Base-by-base conservation (phyloP, 2,888 invertebrate genomes). In the Cheilosia grossa region DNA sequence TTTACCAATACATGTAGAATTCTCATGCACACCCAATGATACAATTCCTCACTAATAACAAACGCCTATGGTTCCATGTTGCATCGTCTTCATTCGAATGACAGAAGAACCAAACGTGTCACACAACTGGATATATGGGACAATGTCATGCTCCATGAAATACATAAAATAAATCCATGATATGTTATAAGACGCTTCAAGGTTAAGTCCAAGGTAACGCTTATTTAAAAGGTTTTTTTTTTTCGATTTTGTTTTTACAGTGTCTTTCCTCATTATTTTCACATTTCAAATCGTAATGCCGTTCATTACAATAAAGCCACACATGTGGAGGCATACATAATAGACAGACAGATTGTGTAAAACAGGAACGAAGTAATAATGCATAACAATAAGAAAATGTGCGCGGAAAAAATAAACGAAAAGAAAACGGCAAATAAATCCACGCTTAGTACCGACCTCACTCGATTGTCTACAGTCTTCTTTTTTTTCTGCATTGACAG, bases 351-450 rank as follows among this genome's bases (percentile, higher is more conserved):
- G 44, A 77, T 72, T 78, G 72, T 78, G 82, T 64, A 82, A 82
- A 82, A 82, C 66, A 82, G 78, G 72, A 70, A 81, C 69, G 58
- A 69, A 69, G 75, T 70, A 74, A 69, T 58, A 78, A 54, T 69
- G 58, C 51, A 51, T 33, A 21, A 44, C 44, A 44, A n/a, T 10
- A 49, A 19, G 33, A 61, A 49, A 53, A 37, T 69, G 49, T 59
- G 44, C 4, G n/a, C 58, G 69, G 21, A 51, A 15, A 54, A 19
- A 37, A 15, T 13, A 37, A 56, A 1, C 5, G 1, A 10, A 47
- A 44, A 69, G 6, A 66, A 66, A 17, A 44, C 66, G 21, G 47
- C 66, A 78, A 49, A 61, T 82, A 75, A 69, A 64, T 15, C 61
- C 24, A 59, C 64, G 69, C 64, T 63, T 44, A 79, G 51, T 21